phyloP scores from a whole-genome alignment of 2,113 vertebrate genomes.

The rat (Rattus norvegicus) region DNA sequence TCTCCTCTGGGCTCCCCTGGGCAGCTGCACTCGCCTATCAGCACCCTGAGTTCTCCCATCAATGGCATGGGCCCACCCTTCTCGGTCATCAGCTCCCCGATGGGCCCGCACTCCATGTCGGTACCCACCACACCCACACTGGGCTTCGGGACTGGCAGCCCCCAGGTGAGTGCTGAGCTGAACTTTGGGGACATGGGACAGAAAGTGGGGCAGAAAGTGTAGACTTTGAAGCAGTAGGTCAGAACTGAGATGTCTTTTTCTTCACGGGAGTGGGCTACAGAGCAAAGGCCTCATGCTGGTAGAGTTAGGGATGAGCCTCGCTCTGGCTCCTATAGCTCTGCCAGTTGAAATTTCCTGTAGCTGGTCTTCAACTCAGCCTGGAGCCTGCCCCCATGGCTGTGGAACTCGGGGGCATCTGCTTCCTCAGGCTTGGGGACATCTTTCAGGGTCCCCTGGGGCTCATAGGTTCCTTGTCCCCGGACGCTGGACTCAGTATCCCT shows the following conservation, averaged over 20 bases:
- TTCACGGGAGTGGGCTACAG: neutral
- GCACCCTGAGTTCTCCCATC: conserved; percentile 94
- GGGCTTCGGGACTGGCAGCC: conserved; percentile 95
- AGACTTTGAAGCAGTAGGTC: neutral
- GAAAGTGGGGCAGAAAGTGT: neutral
- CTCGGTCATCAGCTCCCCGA: conserved; percentile 98
- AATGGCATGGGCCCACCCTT: conserved; percentile 97
- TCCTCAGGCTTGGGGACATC: neutral
- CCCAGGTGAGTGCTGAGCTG: conserved; percentile 90
- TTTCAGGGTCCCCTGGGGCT: neutral
- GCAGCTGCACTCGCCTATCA: conserved; percentile 97
- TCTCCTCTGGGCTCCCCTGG: conserved; percentile 91
- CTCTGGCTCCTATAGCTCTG: no score
- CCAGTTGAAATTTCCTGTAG: neutral
- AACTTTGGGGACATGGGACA: no score
- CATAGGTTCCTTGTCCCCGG: rapidly evolving
- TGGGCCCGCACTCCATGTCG: conserved; percentile 95
- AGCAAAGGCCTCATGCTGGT: neutral
- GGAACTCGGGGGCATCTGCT: neutral
- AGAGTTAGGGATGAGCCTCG: neutral
- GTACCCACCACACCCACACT: conserved; percentile 91
- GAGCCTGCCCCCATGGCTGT: neutral
- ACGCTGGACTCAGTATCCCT: neutral
- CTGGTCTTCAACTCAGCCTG: no score
- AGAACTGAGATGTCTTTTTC: rapidly evolving